Base-by-base conservation (phyloP, 2,797 vertebrate species). In the Cercopithecus neglectus region DNA sequence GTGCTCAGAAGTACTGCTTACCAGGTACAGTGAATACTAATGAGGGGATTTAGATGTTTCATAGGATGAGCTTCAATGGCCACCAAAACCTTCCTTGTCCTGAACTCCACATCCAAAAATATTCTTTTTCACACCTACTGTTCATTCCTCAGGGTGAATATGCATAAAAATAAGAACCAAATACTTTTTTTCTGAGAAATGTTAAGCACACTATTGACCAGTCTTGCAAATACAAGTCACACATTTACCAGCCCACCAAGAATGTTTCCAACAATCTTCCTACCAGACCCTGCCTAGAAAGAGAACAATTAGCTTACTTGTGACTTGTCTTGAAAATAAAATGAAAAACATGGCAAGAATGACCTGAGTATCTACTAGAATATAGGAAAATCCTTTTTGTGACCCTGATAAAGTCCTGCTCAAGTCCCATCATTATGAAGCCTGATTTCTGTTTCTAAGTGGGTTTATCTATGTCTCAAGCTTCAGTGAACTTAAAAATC, bases 11-110 rank as follows among this genome's bases (percentile, higher is more conserved):
- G 94, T 87, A 67, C 75, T 55, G 86, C 94, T 96, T 88, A 92
- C 79, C 46, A 33, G 90, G 89, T 92, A 92, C 17, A 26, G 75
- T 72, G 97, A 96, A 97, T 97, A 96, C 83, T 96, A 96, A 98
- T 96, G 93, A 97, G 81, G 67, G 79, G 80, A 95, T 95, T 97
- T 91, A 78, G 70, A 83, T 81, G 30, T 82, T 84, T 94, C 57
- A 0, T 1, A 95, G 33, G 91, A 76, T 33, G 10, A 0, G 5
- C 36, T 89, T 81, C 80, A 92, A 2, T 26, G 80, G 91, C 61
- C 59, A 89, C 30, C 5, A 57, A 74, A 76, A 88, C 46, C 41
- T 93, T 95, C 82, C 30, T 89, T 80, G 41, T 94, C 80, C 7
- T 46, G 75, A 84, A 30, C 28, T 92, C 41, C 33, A 90, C 53